Evolutionary conservation across 1,140 invertebrate genomes (phyloP), one percentile per base, ranked within the genome.

Genomic region (Trichonephila clavata): DNA sequence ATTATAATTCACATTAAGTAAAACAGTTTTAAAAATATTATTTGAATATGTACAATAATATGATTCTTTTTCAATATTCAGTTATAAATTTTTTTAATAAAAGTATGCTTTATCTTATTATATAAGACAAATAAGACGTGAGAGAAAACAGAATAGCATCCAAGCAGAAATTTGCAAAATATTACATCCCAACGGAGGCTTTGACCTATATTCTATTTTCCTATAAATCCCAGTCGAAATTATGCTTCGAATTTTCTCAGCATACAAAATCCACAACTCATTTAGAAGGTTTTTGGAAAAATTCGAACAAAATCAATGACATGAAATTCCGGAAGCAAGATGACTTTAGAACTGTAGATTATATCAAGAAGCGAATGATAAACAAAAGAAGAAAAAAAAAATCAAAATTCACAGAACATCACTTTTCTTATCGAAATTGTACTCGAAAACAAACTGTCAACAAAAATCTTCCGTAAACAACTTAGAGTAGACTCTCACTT

Each of bases 391-490:
- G 2, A 83, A 83, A 83, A 83, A 83, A 83, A 32, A 39, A 77
- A 57, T 83, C 43, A 57, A 50, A 83, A 59, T 57, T 32, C 50
- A 0, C 10, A 13, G n/a, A 71, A 71, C 61, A 32, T 60, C 59
- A 83, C 90, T 50, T 71, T 39, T 89, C 90, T 91, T 81, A 83
- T 63, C 50, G 27, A 83, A 91, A 83, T 91, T 63, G 80, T 39
- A 91, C 50, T 39, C 39, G 50, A 57, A 24, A 86, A 59, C 32
- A 50, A 92, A 92, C 91, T 86, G 91, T 71, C 83, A 60, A 68
- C 63, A 71, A 71, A 92, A 92, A 86, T 86, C 50, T 86, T 57
- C 59, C 27, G 32, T 71, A 92, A 92, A 92, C 91, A 92, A 92
- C 81, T 86, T 86, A 65, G 21, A 92, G 60, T 7, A 50, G 68